A percentile compares a stretch with the other conserved stretches of the same genome.
These are phyloP conservation scores for Limenitis camilla DNA, from an alignment of 2,888 invertebrate species.

Conservation along the genomic window DNA sequence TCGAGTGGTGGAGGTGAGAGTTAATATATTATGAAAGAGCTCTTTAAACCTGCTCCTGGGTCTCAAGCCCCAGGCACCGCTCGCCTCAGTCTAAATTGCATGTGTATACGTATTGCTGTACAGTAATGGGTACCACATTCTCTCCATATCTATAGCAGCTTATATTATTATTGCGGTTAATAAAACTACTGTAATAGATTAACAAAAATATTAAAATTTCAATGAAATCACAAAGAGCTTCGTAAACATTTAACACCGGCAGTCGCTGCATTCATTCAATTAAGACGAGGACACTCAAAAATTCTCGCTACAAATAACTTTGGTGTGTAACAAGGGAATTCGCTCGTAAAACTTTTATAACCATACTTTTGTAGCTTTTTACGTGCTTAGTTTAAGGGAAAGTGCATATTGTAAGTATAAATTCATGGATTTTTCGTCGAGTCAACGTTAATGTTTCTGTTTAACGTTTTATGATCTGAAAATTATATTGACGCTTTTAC, in stretches of 20 bases:
- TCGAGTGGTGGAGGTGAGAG: no score
- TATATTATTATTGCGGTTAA: neutral
- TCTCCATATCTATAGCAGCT: no score
- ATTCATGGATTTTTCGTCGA: no score
- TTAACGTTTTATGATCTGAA: no score
- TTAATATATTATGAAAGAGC: no score
- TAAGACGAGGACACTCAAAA: slow-evolving; percentile 18
- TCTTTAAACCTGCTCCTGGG: no score
- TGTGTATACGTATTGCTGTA: no score
- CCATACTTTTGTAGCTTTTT: slow-evolving; percentile 8
- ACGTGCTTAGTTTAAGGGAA: neutral
- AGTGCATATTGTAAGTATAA: neutral
- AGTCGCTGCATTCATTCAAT: slow-evolving; percentile 18
- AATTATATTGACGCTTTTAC: no score
- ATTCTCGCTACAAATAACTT: slow-evolving; percentile 16
- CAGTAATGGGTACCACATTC: no score
- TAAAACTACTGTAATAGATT: neutral
- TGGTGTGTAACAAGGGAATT: slow-evolving; percentile 15
- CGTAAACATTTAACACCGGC: slow-evolving; percentile 10
- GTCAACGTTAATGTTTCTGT: no score
- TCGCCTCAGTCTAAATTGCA: no score
- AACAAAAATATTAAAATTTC: neutral
- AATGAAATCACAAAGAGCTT: neutral
- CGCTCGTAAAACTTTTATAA: slow-evolving; percentile 17
- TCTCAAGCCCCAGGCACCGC: no score